These are phyloP conservation scores for Cyphomyrus discorhynchus DNA, from an alignment of 2,113 vertebrate species.

Conservation along the genomic window DNA sequence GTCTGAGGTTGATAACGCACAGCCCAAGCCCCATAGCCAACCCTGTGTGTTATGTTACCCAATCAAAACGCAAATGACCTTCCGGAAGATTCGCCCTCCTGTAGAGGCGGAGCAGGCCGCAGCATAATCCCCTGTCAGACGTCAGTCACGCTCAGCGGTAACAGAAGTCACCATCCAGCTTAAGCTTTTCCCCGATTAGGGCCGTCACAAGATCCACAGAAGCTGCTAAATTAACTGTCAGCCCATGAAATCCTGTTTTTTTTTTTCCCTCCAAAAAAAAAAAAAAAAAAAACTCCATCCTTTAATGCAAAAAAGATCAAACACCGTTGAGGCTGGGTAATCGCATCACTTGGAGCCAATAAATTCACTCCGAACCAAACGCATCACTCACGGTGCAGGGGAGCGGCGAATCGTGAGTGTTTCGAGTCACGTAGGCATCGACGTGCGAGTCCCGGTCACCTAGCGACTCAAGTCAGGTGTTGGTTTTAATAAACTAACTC, in stretches of 20 bases:
- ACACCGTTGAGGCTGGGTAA: slow-evolving; percentile 50
- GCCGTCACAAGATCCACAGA: slow-evolving; percentile 41
- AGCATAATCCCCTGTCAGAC: slow-evolving; percentile 63
- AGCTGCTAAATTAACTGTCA: slow-evolving; percentile 52
- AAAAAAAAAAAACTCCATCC: neutral
- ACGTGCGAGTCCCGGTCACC: neutral
- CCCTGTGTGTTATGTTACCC: slow-evolving; percentile 45
- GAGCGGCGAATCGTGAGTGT: slow-evolving; percentile 6
- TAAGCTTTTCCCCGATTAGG: slow-evolving; percentile 48
- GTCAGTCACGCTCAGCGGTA: slow-evolving; percentile 62
- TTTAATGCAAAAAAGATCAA: slow-evolving; percentile 50
- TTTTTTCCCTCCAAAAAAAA: neutral
- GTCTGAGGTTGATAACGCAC: slow-evolving; percentile 24
- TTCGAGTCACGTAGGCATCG: slow-evolving; percentile 13
- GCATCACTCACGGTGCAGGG: slow-evolving; percentile 28
- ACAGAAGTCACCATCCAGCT: slow-evolving; percentile 57
- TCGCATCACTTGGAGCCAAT: slow-evolving; percentile 44
- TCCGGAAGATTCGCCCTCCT: slow-evolving; percentile 51
- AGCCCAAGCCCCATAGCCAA: neutral
- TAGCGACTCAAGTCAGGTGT: neutral
- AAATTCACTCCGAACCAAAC: slow-evolving; percentile 31
- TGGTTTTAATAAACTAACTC: slow-evolving; percentile 24
- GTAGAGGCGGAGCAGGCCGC: slow-evolving; percentile 53
- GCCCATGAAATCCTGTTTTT: slow-evolving; percentile 47
- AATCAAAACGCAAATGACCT: slow-evolving; percentile 61